Evolutionary conservation across 2,888 invertebrate species (phyloP), one percentile per base, ranked within the genome.

Genomic region (Anaspis maculata): DNA sequence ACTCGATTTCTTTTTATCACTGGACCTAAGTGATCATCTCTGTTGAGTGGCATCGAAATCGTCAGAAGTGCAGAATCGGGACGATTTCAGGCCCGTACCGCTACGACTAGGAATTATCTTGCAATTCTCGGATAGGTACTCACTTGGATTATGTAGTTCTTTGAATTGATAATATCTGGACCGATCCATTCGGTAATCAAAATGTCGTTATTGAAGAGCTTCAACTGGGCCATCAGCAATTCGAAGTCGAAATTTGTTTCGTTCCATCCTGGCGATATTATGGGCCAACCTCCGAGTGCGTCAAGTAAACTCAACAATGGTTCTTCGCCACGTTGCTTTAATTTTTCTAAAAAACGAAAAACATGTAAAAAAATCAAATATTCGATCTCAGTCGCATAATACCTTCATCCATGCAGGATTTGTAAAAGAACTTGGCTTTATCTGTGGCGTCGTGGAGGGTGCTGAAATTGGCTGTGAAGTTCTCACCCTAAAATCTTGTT

Each of bases 111-210:
- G n/a, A n/a, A n/a, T n/a, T n/a, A n/a, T n/a, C 19, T 19, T 19
- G 5, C 19, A 6, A 5, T 19, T 5, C 5, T 19, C 5, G 19
- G 9, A 19, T 19, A 19, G 19, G 19, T 19, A 19, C 19, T 19
- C 9, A 77, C 79, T 68, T 82, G 77, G 33, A 95, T 83, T 4
- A 94, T 79, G 62, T 91, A 88, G 54, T 84, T 79, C 52, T 88
- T 83, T 3, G 94, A 91, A 62, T 94, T 88, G 59, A 89, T 89
- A 35, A 94, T 89, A 59, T 96, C 94, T 0, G 92, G 87, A 7
- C 89, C 90, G 4, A 56, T 37, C 83, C 86, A 87, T 58, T 87
- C 80, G 0, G 88, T 81, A 45, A 92, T 76, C 1, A 92, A 68
- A 36, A 90, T 80, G 42, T 88, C 87, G 54, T 89, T 90, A 62